Base-by-base conservation (phyloP, 1,140 invertebrate species). In the Trichonephila clavipes region DNA sequence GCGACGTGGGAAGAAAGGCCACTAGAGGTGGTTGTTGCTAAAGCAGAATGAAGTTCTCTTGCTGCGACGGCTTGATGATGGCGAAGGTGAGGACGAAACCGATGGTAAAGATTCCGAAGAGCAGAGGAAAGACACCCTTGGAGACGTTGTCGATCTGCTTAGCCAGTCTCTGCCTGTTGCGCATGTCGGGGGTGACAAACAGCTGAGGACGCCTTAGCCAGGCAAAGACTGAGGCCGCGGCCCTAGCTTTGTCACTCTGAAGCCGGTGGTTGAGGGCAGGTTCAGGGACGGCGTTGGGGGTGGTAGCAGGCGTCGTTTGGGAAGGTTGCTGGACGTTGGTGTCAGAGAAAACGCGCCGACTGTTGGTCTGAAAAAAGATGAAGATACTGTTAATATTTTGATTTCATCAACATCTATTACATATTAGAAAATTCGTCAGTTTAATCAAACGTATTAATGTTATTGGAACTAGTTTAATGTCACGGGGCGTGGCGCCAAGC, bases 121-220 rank as follows among this genome's bases (percentile, higher is more conserved):
- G 98, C 95, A 97, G 97, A 95, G 98, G 98, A 96, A 98, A 99
- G 93, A 98, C 98, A 95, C 98, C 98, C 95, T 98, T 97, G 64
- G 98, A 98, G 95, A 99, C 98, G 94, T 98, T 98, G 96, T 99
- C 98, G 95, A 99, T 98, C 88, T 98, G 98, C 96, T 98, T 98
- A 86, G 98, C 98, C 94, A 98, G 98, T 95, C 98, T 97, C 58
- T 94, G 94, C 64, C 94, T 66, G 95, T 98, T 98, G 66, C 98
- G 98, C 96, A 98, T 98, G 96, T 98, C 98, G 16, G 94, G 94
- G 28, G 94, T 72, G 92, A 92, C 94, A 81, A 94, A 90, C 72
- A 90, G 82, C 88, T 94, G 94, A 85, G 94, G 94, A 86, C 94
- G 72, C 34, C 94, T 77, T 58, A 94, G 94, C 94, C 94, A 95